Conservation (phyloP, 2,888 invertebrate species). For the Eucera pruinosa region DNA sequence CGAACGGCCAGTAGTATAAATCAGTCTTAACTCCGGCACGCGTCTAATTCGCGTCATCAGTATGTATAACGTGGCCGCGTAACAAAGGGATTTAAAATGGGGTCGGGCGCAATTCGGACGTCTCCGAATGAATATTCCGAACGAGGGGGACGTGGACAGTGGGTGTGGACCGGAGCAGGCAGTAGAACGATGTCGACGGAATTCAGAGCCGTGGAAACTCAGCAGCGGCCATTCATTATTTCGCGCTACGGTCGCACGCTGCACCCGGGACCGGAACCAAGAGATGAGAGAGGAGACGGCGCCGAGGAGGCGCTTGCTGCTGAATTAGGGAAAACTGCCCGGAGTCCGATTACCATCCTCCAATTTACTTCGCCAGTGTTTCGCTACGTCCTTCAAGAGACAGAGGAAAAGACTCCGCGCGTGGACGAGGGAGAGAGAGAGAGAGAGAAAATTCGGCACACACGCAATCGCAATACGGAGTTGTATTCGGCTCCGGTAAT, state of each 20-base stretch:
- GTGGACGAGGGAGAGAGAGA: neutral
- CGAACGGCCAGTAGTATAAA: no score
- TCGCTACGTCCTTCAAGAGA: constrained; percentile 14
- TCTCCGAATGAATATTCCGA: constrained; percentile 62
- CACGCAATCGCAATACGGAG: constrained; percentile 36
- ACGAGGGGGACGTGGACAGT: constrained; percentile 23
- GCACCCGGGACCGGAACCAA: neutral
- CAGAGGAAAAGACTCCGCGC: neutral
- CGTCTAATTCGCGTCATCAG: constrained; percentile 55
- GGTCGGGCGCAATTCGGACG: constrained; percentile 48
- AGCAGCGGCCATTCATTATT: constrained; percentile 68
- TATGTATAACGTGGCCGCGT: constrained; percentile 54
- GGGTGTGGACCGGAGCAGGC: constrained; percentile 1
- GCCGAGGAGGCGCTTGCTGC: constrained; percentile 56
- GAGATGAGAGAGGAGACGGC: neutral
- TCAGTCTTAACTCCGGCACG: neutral
- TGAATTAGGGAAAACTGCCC: constrained; percentile 75
- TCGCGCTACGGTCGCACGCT: constrained; percentile 41
- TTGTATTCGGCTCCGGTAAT: constrained; percentile 67
- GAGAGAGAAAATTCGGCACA: neutral
- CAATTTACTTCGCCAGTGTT: constrained; percentile 71
- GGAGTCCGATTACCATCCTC: constrained; percentile 70
- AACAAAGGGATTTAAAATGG: constrained; percentile 55
- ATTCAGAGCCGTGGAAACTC: constrained; percentile 60
- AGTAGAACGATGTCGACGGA: constrained; percentile 42